Evolutionary conservation across 2,888 invertebrate species (phyloP).

Genomic region (Ophonus ardosiacus): DNA sequence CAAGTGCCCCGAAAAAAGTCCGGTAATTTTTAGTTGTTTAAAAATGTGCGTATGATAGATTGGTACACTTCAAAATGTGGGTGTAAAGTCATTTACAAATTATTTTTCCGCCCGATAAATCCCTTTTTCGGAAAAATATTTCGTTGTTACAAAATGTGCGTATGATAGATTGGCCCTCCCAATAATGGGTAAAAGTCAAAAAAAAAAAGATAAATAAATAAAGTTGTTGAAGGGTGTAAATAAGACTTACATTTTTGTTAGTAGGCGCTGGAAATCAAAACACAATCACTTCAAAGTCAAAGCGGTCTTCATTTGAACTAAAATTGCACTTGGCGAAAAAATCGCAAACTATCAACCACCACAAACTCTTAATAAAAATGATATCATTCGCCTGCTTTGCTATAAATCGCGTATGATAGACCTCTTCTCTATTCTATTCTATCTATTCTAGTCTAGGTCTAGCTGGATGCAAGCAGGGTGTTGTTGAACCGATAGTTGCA

Average conservation of each 20-base stretch:
- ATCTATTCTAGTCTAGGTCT: neutral
- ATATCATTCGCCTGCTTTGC: too few species aligned
- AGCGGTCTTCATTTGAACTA: constrained; percentile 23
- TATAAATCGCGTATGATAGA: neutral
- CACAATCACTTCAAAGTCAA: constrained; percentile 51
- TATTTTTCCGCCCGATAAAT: too few species aligned
- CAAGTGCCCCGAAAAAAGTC: too few species aligned
- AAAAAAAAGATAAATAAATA: neutral
- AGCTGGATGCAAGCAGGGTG: constrained; percentile 27
- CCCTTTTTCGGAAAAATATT: too few species aligned
- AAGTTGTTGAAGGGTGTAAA: neutral
- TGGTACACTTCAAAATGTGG: too few species aligned
- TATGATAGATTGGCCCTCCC: neutral
- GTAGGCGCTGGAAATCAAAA: constrained; percentile 3
- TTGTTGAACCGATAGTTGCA: constrained; percentile 59
- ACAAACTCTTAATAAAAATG: neutral
- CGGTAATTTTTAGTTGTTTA: too few species aligned
- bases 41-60: too few species aligned
- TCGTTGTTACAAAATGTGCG: too few species aligned
- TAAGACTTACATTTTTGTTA: neutral
- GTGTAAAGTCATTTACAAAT: too few species aligned
- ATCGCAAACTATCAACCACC: constrained; percentile 20
- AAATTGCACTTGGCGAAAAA: constrained; percentile 28
- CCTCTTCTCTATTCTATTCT: too few species aligned
- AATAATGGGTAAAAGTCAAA: neutral